A percentile compares a stretch with the other conserved stretches of the same genome.
Conservation (phyloP, 92 coral and sea anemone genomes). For the Phenganax marumi region DNA sequence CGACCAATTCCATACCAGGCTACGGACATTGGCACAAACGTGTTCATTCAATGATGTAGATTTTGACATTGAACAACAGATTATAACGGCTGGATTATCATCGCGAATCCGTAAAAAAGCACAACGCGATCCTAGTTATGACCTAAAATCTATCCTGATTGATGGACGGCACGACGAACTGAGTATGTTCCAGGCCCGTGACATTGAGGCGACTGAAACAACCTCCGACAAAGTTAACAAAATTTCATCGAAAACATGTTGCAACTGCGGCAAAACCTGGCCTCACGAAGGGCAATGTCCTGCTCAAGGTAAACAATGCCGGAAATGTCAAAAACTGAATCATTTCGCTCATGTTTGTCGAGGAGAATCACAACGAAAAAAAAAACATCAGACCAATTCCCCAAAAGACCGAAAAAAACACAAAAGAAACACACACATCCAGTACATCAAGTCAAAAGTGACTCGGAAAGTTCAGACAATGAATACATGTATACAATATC, state of each 20-base stretch:
- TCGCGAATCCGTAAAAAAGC: slow-evolving; percentile 14
- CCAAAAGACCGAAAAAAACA: no score
- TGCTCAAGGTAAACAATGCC: background rate
- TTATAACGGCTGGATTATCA: slow-evolving; percentile 10
- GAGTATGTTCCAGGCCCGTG: slow-evolving; percentile 7
- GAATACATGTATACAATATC: background rate
- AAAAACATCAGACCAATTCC: no score
- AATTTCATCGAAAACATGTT: background rate
- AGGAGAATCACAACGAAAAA: no score
- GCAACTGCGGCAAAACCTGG: background rate
- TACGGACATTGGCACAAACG: slow-evolving; percentile 16
- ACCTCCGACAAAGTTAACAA: background rate
- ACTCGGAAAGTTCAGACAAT: no score
- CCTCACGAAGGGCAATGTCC: background rate
- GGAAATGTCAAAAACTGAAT: background rate
- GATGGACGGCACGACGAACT: slow-evolving; percentile 10
- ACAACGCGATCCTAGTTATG: slow-evolving; percentile 10
- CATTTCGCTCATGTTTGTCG: background rate
- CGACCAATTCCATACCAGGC: slow-evolving; percentile 12
- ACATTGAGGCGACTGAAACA: background rate
- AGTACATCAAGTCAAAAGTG: no score
- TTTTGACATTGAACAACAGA: slow-evolving; percentile 11
- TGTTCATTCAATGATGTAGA: background rate
- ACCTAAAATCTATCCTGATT: background rate
- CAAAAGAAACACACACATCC: no score